Conservation (phyloP, 2,888 invertebrate genomes). For the Andrena praecox region DNA sequence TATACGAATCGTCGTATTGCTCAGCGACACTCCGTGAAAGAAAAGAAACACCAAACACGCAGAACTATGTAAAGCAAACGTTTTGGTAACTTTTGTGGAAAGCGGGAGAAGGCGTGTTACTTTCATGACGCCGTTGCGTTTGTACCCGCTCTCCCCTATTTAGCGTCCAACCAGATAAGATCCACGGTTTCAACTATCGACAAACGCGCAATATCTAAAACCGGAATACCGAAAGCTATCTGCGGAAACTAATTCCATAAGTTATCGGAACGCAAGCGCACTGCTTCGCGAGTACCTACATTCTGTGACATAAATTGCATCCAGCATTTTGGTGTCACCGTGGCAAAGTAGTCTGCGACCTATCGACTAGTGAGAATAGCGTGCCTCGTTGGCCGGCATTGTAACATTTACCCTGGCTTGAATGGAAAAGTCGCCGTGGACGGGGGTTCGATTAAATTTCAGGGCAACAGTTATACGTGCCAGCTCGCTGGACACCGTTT, state of each 20-base stretch:
- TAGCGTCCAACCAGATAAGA: no score
- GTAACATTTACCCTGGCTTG: conserved; percentile 21
- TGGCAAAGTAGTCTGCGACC: background rate
- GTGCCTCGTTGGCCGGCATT: background rate
- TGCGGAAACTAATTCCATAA: background rate
- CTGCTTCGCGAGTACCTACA: background rate
- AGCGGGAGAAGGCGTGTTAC: no score
- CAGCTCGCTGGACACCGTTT: background rate
- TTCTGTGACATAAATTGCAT: background rate
- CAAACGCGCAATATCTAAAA: background rate
- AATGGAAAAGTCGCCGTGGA: background rate
- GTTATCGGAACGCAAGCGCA: background rate
- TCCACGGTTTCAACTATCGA: background rate
- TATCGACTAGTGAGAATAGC: background rate
- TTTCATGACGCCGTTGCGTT: no score
- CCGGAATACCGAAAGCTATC: background rate
- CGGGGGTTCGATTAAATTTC: conserved; percentile 33
- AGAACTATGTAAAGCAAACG: no score
- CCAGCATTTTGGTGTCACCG: background rate
- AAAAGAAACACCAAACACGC: no score
- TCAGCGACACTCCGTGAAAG: no score
- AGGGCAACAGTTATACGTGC: background rate
- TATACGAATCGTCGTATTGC: no score
- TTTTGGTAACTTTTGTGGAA: no score
- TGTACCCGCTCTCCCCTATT: no score